Evolutionary conservation across 2,113 vertebrate species (phyloP).

Genomic region (Scatophagus argus): DNA sequence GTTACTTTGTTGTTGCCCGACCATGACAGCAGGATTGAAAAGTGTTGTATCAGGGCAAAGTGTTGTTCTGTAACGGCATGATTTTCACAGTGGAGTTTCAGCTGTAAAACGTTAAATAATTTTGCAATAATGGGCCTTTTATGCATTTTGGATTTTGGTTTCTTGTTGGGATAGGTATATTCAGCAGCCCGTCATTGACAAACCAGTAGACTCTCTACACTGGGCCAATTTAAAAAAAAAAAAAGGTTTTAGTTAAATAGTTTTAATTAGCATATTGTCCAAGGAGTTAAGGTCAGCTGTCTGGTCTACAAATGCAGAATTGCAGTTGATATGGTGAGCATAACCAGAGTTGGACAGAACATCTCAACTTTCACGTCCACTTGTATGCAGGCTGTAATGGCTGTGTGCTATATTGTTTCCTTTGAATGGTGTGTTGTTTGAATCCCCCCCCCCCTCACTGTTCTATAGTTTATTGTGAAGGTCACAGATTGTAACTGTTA

Average conservation of each 20-base stretch:
- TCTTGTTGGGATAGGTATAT: not conserved
- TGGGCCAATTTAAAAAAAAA: not conserved
- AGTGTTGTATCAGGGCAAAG: constrained; percentile 27
- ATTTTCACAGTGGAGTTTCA: constrained; percentile 3
- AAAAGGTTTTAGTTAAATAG: too few relatives aligned
- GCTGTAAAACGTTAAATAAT: not conserved
- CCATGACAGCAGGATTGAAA: constrained; percentile 24
- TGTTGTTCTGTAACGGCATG: constrained; percentile 2
- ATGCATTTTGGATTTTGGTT: not conserved
- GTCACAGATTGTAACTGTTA: not conserved
- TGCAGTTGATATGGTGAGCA: not conserved
- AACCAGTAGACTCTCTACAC: not conserved
- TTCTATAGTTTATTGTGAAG: constrained; percentile 6
- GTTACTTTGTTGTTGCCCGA: constrained; percentile 27
- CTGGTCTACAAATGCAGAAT: not conserved
- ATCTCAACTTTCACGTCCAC: constrained; percentile 17
- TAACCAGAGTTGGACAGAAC: not conserved
- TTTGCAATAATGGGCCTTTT: not conserved
- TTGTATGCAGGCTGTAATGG: not conserved
- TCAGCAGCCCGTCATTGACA: not conserved
- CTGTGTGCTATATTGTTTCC: constrained; percentile 15
- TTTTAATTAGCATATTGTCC: not conserved
- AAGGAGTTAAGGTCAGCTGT: not conserved
- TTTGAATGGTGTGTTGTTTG: not conserved
- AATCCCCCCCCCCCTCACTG: not conserved